phyloP scores from a whole-genome alignment of 2,797 vertebrate genomes.

The Diglossa cyanea region DNA sequence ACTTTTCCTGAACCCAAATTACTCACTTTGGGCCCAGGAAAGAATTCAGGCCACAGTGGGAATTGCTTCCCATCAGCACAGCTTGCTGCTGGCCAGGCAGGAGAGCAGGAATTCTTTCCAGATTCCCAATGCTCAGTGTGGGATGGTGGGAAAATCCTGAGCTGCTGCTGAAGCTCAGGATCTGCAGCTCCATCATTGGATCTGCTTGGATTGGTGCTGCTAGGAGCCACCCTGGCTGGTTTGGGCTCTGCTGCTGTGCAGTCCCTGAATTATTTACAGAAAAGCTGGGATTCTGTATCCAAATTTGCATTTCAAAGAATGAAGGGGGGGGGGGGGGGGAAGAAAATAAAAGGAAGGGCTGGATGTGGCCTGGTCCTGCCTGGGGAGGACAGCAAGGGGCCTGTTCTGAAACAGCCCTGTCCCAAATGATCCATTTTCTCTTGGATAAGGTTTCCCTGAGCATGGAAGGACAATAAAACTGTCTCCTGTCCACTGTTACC shows the following conservation, averaged over 20 bases:
- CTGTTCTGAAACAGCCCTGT: neutral
- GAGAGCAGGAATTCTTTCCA: neutral
- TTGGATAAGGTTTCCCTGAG: neutral
- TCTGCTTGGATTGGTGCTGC: neutral
- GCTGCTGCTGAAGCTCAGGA: neutral
- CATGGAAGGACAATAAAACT: neutral
- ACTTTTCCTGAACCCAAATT: neutral
- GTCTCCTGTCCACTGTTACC: neutral
- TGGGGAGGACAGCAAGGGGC: neutral
- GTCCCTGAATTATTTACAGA: neutral
- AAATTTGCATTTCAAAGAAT: neutral
- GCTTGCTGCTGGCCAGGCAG: neutral
- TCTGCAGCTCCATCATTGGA: neutral
- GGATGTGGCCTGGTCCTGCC: neutral
- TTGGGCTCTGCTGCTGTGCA: neutral
- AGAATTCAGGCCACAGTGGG: neutral
- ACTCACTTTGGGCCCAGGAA: neutral
- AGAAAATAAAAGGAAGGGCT: neutral
- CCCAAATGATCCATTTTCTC: neutral
- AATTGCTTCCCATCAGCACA: neutral
- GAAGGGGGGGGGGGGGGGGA: rapidly evolving
- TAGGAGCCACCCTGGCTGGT: neutral
- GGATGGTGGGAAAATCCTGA: neutral
- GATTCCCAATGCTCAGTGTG: neutral
- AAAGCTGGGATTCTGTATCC: neutral